Evolutionary conservation across 2,888 invertebrate species (phyloP), one percentile per base, ranked within the genome.

Genomic region (Agonopterix heracliana): DNA sequence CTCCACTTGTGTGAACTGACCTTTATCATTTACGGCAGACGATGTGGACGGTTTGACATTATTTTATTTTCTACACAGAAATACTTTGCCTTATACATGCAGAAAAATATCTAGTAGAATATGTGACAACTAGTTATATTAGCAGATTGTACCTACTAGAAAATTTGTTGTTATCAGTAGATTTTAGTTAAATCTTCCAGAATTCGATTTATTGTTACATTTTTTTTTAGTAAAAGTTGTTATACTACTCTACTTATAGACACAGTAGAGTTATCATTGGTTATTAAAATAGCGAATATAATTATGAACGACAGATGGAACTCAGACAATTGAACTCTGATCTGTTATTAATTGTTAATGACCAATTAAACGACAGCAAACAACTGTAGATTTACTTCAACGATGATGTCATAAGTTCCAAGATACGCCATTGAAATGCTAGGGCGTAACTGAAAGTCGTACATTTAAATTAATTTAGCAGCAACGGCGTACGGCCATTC

Each of bases 1-100:
- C 52, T 46, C 44, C 47, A 45, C 34, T 11, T 47, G 17, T 49
- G 49, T 49, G 44, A 36, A 41, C 46, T 52, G 54, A 52, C 50
- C 50, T 54, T 47, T 52, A 44, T 9, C 11, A 17, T 10, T n/a
- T 11, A 26, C 26, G 34, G 17, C 26, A 26, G 26, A 26, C 26
- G 26, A 26, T 26, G 7, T 26, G 26, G 7, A 26, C 26, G 26
- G 26, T 26, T 26, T 26, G 1, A 26, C 7, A 5, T 26, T 1
- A 5, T 26, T 26, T 26, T 1, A 5, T 26, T 26, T 26, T 26
- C 26, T 26, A 26, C 26, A 26, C 26, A 26, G 26, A 26, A 26
- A 26, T 26, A 7, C 26, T 40, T 26, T 26, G 7, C 26, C 5
- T 26, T 7, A 26, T 26, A 26, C 26, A 5, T 5, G 26, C 5